A percentile compares a stretch with the other conserved stretches of the same genome.
These are phyloP conservation scores for Nematopogon swammerdamellus DNA, from an alignment of 2,888 invertebrate genomes.

Conservation along the genomic window DNA sequence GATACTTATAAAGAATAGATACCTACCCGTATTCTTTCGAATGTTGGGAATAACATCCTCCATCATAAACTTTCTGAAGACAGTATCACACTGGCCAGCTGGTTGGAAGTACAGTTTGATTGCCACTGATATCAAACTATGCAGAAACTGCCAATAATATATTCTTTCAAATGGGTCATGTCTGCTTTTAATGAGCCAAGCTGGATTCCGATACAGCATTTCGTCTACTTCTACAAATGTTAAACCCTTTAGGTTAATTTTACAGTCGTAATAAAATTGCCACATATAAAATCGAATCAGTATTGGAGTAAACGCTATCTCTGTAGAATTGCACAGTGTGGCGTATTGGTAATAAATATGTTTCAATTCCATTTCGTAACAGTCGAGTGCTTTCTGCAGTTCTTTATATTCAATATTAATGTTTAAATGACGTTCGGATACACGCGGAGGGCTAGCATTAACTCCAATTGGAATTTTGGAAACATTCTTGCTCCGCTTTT, in stretches of 20 bases:
- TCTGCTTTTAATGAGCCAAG: conserved; percentile 35
- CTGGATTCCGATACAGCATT: conserved; percentile 40
- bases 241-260: conserved; percentile 41
- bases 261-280: conserved; percentile 59
- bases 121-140: conserved; percentile 49
- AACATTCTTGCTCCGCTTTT: conserved; percentile 13
- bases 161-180: conserved; percentile 59
- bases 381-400: conserved; percentile 37
- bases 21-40: conserved; percentile 35
- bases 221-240: conserved; percentile 51
- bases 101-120: conserved; percentile 38
- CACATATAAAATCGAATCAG: conserved; percentile 55
- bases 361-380: conserved; percentile 43
- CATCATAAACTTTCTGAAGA: conserved; percentile 51
- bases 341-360: conserved; percentile 52
- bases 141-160: conserved; percentile 61
- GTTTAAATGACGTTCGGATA: conserved; percentile 20
- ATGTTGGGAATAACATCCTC: conserved; percentile 37
- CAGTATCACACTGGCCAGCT: conserved; percentile 36
- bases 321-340: conserved; percentile 33
- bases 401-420: conserved; percentile 40
- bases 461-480: too few relatives aligned
- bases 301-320: conserved; percentile 32
- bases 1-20: neutral
- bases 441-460: too few relatives aligned